phyloP scores from a whole-genome alignment of 2,888 invertebrate species.

The Sialis fuliginosa region DNA sequence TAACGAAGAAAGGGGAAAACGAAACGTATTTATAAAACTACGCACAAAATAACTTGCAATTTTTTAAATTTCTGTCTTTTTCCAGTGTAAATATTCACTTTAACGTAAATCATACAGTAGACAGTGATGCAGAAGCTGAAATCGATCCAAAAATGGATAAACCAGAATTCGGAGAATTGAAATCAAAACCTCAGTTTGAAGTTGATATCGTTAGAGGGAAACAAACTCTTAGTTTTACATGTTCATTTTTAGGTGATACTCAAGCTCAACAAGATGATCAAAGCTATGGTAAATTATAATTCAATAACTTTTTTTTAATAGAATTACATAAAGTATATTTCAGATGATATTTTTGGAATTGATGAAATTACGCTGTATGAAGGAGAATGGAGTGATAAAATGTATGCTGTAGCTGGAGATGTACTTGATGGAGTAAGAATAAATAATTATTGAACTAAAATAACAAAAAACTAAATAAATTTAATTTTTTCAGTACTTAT shows the following conservation, averaged over 20 bases:
- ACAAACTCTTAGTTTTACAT: conserved; percentile 66
- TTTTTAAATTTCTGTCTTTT: conserved; percentile 8
- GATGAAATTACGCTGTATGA: conserved; percentile 83
- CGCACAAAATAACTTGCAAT: not conserved
- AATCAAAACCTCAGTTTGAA: conserved; percentile 81
- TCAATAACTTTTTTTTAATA: conserved; percentile 2
- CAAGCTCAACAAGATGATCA: conserved; percentile 1
- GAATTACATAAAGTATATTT: conserved; percentile 14
- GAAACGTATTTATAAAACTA: conserved; percentile 36
- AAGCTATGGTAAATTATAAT: conserved; percentile 9
- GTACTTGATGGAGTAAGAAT: conserved; percentile 80
- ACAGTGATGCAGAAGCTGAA: conserved; percentile 56
- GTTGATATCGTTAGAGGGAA: conserved; percentile 67
- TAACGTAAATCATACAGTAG: conserved; percentile 91
- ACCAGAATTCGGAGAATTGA: conserved; percentile 64
- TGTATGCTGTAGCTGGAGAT: conserved; percentile 82
- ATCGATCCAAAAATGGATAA: conserved; percentile 43
- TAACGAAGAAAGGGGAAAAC: conserved; percentile 51
- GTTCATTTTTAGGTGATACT: conserved; percentile 45
- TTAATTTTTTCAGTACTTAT: conserved; percentile 56
- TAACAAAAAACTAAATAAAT: not conserved
- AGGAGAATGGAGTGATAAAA: conserved; percentile 74
- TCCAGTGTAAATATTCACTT: conserved; percentile 59
- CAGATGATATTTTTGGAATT: conserved; percentile 81
- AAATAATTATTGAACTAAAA: not conserved